Percentiles rank a stretch among this genome's conserved stretches.
Evolutionary conservation across 2,797 vertebrate genomes (phyloP).

Genomic region (Picus viridis): DNA sequence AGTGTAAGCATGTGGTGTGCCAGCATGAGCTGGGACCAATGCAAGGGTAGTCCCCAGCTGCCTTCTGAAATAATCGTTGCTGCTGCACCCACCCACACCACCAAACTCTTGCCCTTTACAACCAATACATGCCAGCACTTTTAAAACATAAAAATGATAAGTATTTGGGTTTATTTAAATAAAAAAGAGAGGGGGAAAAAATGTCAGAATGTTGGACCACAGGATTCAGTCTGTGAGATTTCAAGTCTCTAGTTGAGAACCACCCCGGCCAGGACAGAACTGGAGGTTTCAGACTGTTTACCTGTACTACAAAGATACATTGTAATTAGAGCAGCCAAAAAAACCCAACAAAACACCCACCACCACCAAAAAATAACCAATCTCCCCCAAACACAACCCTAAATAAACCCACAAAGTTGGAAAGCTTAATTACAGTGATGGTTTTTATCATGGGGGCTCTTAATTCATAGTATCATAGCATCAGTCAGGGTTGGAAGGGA

Average conservation of each 20-base stretch:
- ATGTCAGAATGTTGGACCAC: neutral
- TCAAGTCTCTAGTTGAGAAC: neutral
- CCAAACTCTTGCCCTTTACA: neutral
- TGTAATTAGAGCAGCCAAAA: neutral
- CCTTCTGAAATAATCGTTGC: neutral
- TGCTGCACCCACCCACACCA: neutral
- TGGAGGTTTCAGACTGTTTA: neutral
- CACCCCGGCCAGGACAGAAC: neutral
- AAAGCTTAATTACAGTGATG: too few relatives aligned
- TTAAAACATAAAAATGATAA: neutral
- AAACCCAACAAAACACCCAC: too few relatives aligned
- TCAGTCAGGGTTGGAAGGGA: too few relatives aligned
- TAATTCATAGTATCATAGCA: too few relatives aligned
- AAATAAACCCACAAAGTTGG: too few relatives aligned
- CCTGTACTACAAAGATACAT: neutral
- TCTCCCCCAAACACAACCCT: too few relatives aligned
- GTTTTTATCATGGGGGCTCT: too few relatives aligned
- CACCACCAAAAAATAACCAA: too few relatives aligned
- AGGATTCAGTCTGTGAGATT: neutral
- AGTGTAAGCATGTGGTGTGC: fast-evolving
- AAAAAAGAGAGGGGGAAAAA: neutral
- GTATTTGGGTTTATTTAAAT: neutral
- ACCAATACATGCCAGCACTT: neutral
- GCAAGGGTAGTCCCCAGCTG: fast-evolving
- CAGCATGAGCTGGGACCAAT: neutral